Base-by-base conservation (phyloP, 2,888 invertebrate genomes). In the Epicampocera succincta region DNA sequence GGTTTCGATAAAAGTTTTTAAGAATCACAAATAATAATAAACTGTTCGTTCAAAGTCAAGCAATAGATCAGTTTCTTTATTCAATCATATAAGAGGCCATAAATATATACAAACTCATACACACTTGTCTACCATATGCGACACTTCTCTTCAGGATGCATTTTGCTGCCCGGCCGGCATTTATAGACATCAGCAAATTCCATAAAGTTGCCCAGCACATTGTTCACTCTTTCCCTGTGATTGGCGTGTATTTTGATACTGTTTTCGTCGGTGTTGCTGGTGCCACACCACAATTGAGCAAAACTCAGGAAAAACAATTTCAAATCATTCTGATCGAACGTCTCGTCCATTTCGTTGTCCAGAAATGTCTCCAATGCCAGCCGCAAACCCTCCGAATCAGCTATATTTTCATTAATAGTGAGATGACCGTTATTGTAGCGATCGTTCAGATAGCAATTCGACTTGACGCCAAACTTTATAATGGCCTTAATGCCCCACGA, bases 331-430 rank as follows among this genome's bases (percentile, higher is more conserved):
- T 68, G 72, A 21, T 73, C 79, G 6, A 80, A 56, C 40, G 61
- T 65, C 5, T 60, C 48, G 8, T 61, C 61, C 46, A 72, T 58
- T 44, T 58, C 65, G 5, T 25, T 78, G 42, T 66, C 83, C 21
- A 76, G 25, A 8, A 84, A 87, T 0, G 88, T 86, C 42, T 87
- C 87, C 15, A 87, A 85, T 0, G 90, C 88, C 78, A 90, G 25
- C 0, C 88, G 88, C 11, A 90, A 69, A 0, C 90, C 90, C 79
- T 90, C 90, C 46, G 86, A 87, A 40, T 90, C 90, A 1, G 90
- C 90, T 15, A 90, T 87, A 21, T 90, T 90, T 84, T 90, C 90
- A 46, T 90, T 90, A 17, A 89, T 80, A 11, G 86, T 87, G 15
- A 88, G 63, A 8, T 87, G 85, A 1, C 87, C 87, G 42, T 87